phyloP scores from a whole-genome alignment of 2,797 vertebrate species.

The Gallinago stenura region DNA sequence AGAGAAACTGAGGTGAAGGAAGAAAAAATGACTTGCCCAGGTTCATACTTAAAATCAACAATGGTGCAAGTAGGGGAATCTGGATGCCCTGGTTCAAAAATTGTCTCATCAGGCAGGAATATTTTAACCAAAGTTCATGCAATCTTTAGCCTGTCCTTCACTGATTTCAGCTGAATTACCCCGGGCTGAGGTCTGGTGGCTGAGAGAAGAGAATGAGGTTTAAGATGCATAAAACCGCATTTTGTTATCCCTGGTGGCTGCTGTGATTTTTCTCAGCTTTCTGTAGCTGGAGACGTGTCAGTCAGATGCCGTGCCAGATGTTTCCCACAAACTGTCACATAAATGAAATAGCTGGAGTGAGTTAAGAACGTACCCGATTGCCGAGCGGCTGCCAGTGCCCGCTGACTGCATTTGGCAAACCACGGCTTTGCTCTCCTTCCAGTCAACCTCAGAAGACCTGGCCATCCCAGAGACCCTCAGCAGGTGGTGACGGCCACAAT shows the following conservation, averaged over 20 bases:
- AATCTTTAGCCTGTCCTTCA: background rate
- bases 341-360: constrained; percentile 16
- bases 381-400: background rate
- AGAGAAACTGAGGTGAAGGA: background rate
- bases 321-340: constrained; percentile 27
- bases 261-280: constrained; percentile 52
- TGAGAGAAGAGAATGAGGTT: background rate
- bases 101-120: background rate
- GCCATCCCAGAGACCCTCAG: background rate
- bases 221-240: background rate
- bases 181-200: background rate
- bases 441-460: background rate
- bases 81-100: background rate
- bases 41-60: background rate
- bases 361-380: background rate
- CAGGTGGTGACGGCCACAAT: background rate
- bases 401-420: background rate
- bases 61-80: background rate
- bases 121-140: background rate
- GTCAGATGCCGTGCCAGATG: constrained; percentile 64
- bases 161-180: background rate
- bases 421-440: background rate
- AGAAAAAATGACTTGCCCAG: background rate
- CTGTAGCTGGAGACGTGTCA: constrained; percentile 26
- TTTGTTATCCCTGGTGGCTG: constrained; percentile 33